Evolutionary conservation across 1,140 invertebrate species (phyloP).

Genomic region (Ceratosolen solmsi): DNA sequence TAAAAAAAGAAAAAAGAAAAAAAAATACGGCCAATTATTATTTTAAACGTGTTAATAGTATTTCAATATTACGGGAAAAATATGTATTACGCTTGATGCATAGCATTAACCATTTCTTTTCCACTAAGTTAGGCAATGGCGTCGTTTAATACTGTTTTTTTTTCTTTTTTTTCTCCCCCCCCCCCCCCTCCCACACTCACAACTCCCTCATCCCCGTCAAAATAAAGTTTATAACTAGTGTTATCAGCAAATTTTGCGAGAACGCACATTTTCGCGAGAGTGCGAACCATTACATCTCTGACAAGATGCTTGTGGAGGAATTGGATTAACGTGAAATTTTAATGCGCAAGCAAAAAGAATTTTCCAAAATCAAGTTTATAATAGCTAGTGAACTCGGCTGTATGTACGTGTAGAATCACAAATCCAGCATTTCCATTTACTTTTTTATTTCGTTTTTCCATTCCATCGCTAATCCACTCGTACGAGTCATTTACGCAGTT

Average conservation of each 20-base stretch:
- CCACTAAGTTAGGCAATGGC: too few relatives aligned
- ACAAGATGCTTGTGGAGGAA: background rate
- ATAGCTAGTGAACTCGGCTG: slow-evolving; percentile 11
- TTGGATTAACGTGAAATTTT: slow-evolving; percentile 37
- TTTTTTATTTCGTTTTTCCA: background rate
- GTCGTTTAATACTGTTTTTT: too few relatives aligned
- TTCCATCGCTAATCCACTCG: background rate
- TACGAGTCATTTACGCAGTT: background rate
- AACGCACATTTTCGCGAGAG: background rate
- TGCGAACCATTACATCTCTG: background rate
- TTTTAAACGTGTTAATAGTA: background rate
- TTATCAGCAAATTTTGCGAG: background rate
- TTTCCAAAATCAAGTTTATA: slow-evolving; percentile 18
- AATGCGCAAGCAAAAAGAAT: slow-evolving; percentile 29
- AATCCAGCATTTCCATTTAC: background rate
- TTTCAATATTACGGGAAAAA: background rate
- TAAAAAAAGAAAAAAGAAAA: background rate
- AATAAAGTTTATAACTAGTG: slow-evolving; percentile 13
- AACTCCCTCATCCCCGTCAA: background rate
- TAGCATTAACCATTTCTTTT: background rate
- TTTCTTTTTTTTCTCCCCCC: too few relatives aligned
- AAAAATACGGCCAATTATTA: background rate
- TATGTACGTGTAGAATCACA: background rate
- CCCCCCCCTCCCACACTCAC: too few relatives aligned
- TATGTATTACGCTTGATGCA: background rate